phyloP scores from a whole-genome alignment of 2,113 vertebrate species.

The Tyto alba region DNA sequence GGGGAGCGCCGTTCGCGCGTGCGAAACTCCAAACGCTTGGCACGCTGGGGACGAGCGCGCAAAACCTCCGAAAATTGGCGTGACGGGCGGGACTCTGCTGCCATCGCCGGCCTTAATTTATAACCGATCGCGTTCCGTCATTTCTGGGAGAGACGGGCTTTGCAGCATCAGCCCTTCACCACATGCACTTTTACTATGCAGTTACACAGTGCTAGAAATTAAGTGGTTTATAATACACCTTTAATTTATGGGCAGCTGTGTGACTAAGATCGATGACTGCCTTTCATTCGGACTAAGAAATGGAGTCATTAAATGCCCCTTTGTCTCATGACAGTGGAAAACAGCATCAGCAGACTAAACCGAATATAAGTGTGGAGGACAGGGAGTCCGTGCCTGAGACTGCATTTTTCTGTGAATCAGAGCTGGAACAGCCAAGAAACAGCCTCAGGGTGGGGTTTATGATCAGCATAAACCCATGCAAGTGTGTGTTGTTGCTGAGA shows the following conservation, averaged over 20 bases:
- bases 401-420: background rate
- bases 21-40: accelerated
- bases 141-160: accelerated
- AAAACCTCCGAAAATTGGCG: accelerated
- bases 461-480: accelerated
- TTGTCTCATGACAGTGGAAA: background rate
- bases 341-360: background rate
- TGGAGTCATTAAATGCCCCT: background rate
- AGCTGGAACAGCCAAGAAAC: background rate
- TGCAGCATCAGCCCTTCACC: accelerated
- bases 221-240: accelerated
- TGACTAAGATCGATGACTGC: background rate
- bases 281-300: background rate
- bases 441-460: background rate
- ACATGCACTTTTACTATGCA: accelerated
- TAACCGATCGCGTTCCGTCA: accelerated
- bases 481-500: background rate
- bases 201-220: accelerated
- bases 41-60: accelerated
- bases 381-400: background rate
- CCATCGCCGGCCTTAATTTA: accelerated
- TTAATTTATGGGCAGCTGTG: background rate
- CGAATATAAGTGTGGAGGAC: accelerated
- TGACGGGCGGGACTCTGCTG: accelerated
- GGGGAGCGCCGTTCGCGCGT: background rate